Evolutionary conservation across 2,113 vertebrate genomes (phyloP).

Genomic region (Orientallactaga bullata): DNA sequence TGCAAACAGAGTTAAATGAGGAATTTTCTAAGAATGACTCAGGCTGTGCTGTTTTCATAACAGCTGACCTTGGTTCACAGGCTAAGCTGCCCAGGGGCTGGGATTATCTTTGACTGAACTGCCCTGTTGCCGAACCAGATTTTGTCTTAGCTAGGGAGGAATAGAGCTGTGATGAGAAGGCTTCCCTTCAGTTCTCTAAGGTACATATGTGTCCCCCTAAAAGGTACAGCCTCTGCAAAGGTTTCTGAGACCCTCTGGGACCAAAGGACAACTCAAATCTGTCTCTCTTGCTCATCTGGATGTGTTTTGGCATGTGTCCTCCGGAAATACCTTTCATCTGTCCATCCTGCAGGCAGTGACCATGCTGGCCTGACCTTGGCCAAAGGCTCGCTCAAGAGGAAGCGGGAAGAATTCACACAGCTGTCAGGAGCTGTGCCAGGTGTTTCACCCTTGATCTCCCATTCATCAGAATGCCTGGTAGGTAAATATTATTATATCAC

Average conservation of each 20-base stretch:
- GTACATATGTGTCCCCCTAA: background rate
- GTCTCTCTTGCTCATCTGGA: background rate
- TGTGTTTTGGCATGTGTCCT: background rate
- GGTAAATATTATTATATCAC: background rate
- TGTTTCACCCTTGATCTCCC: constrained; percentile 38
- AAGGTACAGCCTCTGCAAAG: background rate
- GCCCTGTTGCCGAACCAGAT: background rate
- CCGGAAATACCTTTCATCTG: background rate
- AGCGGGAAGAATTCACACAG: background rate
- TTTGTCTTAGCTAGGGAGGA: background rate
- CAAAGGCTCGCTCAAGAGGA: constrained; percentile 8
- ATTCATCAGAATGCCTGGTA: background rate
- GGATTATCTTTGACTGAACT: constrained; percentile 33
- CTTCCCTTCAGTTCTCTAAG: constrained; percentile 9
- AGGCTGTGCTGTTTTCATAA: background rate
- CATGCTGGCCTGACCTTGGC: background rate
- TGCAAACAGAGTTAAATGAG: constrained; percentile 11
- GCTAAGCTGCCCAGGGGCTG: constrained; percentile 27
- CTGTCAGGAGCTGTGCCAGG: background rate
- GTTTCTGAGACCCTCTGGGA: background rate
- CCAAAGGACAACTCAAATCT: background rate
- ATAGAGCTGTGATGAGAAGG: background rate
- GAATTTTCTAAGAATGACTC: constrained; percentile 13
- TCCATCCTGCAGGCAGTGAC: background rate
- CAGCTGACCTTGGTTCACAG: background rate